Evolutionary conservation across 2,797 vertebrate genomes (phyloP).

Genomic region (Leptodactylus fallax): DNA sequence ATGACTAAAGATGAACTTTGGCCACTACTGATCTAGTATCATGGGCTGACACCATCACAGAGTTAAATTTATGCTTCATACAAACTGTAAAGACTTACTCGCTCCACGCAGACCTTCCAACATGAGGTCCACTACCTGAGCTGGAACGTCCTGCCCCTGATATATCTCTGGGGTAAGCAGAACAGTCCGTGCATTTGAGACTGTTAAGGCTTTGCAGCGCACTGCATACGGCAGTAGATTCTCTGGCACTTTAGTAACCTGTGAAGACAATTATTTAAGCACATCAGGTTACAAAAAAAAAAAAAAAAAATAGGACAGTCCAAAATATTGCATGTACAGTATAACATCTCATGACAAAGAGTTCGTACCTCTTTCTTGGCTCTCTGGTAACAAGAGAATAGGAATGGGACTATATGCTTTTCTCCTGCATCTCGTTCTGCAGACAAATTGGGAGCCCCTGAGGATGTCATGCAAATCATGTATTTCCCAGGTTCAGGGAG

Average conservation of each 20-base stretch:
- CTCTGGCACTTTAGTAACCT: constrained; percentile 98
- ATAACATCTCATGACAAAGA: not conserved
- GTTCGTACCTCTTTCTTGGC: constrained; percentile 90
- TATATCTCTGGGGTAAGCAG: constrained; percentile 98
- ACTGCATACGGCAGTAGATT: constrained; percentile 90
- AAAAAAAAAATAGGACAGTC: too few relatives aligned
- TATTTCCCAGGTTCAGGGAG: constrained; percentile 91
- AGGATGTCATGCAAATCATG: constrained; percentile 93
- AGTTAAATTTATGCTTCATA: not conserved
- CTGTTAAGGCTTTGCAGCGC: constrained; percentile 88
- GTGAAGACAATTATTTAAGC: constrained; percentile 12
- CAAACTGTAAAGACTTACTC: constrained; percentile 78
- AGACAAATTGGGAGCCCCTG: constrained; percentile 86
- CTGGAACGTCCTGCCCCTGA: constrained; percentile 88
- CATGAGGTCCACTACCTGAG: constrained; percentile 93
- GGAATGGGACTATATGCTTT: constrained; percentile 87
- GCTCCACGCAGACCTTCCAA: constrained; percentile 85
- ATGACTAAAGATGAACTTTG: not conserved
- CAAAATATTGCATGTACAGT: not conserved
- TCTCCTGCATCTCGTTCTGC: constrained; percentile 96
- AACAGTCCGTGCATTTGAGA: constrained; percentile 89
- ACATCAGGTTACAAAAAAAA: too few relatives aligned
- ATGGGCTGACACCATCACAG: not conserved
- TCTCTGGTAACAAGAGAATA: constrained; percentile 92
- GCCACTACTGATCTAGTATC: not conserved